These are phyloP conservation scores for Volucella zonaria DNA, from an alignment of 2,888 invertebrate species.

Conservation along the genomic window DNA sequence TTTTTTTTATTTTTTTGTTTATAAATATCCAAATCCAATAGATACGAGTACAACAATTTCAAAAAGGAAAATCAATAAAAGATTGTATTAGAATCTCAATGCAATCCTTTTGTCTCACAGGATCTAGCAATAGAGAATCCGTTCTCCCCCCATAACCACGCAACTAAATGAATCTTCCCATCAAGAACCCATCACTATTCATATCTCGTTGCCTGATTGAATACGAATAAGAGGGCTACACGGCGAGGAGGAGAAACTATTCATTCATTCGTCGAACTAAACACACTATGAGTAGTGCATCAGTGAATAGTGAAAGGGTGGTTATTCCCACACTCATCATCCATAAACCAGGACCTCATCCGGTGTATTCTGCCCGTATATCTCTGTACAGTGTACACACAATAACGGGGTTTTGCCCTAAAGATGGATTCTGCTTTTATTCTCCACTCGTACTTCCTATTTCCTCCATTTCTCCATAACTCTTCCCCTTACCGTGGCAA, in stretches of 20 bases:
- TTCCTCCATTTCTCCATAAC: conserved; percentile 19
- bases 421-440: conserved; percentile 70
- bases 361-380: conserved; percentile 5
- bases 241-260: neutral
- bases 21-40: neutral
- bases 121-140: conserved; percentile 2
- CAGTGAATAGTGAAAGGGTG: conserved; percentile 16
- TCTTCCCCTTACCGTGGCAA: conserved; percentile 7
- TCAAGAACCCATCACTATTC: conserved; percentile 6
- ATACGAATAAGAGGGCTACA: conserved; percentile 11
- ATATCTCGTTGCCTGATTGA: conserved; percentile 35
- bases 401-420: conserved; percentile 64
- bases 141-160: conserved; percentile 7
- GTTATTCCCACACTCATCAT: conserved; percentile 46
- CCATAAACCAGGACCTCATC: conserved; percentile 55
- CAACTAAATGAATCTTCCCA: conserved; percentile 12
- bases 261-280: conserved; percentile 53
- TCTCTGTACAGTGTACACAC: conserved; percentile 45
- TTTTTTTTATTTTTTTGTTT: too few relatives aligned
- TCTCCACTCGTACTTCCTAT: conserved; percentile 12
- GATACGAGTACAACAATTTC: conserved; percentile 1
- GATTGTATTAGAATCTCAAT: neutral
- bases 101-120: conserved; percentile 36
- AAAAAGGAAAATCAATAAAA: conserved; percentile 16
- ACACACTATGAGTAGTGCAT: conserved; percentile 24